Evolutionary conservation across 2,888 invertebrate genomes (phyloP).

Genomic region (Altica lythri): DNA sequence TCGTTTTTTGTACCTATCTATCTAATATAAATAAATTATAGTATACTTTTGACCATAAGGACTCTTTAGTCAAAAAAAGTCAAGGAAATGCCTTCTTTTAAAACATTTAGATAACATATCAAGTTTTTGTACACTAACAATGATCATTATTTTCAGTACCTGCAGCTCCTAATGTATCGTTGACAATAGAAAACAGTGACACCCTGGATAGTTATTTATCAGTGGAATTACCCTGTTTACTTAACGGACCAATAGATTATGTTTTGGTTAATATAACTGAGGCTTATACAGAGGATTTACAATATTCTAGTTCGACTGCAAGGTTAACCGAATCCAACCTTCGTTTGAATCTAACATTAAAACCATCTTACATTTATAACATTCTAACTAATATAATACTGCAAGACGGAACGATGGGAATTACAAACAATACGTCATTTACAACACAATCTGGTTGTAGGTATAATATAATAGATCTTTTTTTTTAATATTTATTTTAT

Average conservation of each 20-base stretch:
- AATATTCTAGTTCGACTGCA: too few relatives aligned
- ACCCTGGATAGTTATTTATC: conserved; percentile 10
- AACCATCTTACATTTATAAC: conserved; percentile 20
- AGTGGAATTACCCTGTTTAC: conserved; percentile 25
- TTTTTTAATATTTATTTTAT: too few relatives aligned
- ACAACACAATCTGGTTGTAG: conserved; percentile 29
- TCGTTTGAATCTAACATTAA: not conserved
- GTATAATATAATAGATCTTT: too few relatives aligned
- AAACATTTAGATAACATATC: too few relatives aligned
- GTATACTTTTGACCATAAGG: not conserved
- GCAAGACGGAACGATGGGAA: conserved; percentile 17
- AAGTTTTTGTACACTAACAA: not conserved
- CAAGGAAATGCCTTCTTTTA: too few relatives aligned
- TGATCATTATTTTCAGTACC: conserved; percentile 14
- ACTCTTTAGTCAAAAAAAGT: not conserved
- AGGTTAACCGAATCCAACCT: too few relatives aligned
- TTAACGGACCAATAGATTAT: conserved; percentile 25
- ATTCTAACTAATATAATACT: conserved; percentile 13
- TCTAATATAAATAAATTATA: not conserved
- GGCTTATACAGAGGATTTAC: too few relatives aligned
- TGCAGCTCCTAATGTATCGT: not conserved
- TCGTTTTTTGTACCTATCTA: too few relatives aligned
- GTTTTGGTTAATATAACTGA: too few relatives aligned
- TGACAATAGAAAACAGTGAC: not conserved
- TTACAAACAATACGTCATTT: not conserved